Percentiles rank a stretch among this genome's conserved stretches.
Conservation (phyloP, 2,797 vertebrate genomes). For the Otolemur crassicaudatus region DNA sequence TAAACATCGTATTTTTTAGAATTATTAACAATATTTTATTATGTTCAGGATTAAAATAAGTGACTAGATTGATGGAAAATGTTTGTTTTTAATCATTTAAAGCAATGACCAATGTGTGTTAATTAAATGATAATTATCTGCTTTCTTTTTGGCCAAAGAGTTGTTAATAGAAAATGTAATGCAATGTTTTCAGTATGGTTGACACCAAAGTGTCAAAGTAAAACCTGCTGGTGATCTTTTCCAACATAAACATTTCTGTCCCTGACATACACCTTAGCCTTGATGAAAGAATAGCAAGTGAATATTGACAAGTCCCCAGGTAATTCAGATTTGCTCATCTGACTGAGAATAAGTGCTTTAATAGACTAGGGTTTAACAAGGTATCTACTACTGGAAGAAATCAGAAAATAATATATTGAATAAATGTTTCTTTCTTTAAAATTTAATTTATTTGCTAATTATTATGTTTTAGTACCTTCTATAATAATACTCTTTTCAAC, state of each 20-base stretch:
- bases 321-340: slow-evolving; percentile 22
- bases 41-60: not conserved
- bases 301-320: not conserved
- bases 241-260: not conserved
- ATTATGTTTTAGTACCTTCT: not conserved
- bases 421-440: slow-evolving; percentile 37
- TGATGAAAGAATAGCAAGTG: not conserved
- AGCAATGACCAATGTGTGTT: not conserved
- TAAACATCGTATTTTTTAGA: not conserved
- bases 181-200: not conserved
- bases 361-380: not conserved
- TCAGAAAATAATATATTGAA: slow-evolving; percentile 29
- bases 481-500: not conserved
- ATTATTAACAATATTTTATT: not conserved
- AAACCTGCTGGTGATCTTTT: not conserved
- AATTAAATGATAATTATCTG: not conserved
- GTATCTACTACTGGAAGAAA: not conserved
- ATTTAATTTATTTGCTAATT: not conserved
- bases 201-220: not conserved
- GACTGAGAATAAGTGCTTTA: not conserved
- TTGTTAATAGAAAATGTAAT: not conserved
- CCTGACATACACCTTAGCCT: not conserved
- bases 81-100: not conserved
- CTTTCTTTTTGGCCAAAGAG: not conserved
- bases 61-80: not conserved